Base-by-base conservation (phyloP, 2,888 invertebrate species). In the Nowickia ferox region DNA sequence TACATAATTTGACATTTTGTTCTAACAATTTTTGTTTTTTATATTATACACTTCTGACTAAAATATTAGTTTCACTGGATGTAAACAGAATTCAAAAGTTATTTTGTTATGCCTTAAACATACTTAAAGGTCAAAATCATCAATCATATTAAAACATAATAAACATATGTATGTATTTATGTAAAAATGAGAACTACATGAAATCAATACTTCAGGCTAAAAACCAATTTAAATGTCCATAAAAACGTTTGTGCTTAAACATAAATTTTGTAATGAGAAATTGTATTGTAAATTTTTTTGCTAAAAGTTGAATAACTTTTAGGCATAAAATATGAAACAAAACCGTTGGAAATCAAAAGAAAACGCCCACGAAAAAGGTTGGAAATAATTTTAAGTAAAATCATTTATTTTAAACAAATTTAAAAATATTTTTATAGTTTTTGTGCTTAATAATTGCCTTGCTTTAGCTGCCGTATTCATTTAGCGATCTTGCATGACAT, bases 51-150 rank as follows among this genome's bases (percentile, higher is more conserved):
- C 30, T 66, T 66, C 30, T 30, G 10, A 9, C 57, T 11, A 55
- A 57, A 57, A 44, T 10, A 71, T 22, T 22, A 59, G 30, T n/a
- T 10, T 5, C n/a, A 30, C 57, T 71, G 46, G 57, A 6, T 38
- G 57, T 46, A 57, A 30, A 9, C 15, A 71, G 22, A 17, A 53
- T 57, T 72, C 30, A 10, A 46, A 46, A n/a, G 30, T 53, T 42
- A 55, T 42, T 75, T 75, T n/a, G n/a, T n/a, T 75, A 53, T 76
- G 46, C 65, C 51, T 11, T 0, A 59, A 74, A 63, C 15, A 44
- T 57, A 17, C 9, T 51, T 42, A 79, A 79, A 79, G 79, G 71
- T 72, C 71, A 65, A 65, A 79, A 65, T 55, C 79, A 72, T 79
- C 72, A 79, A 79, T 48, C 48, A 15, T n/a, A 17, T 63, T 15